Base-by-base conservation (phyloP, 2,888 invertebrate genomes). In the Bombyx huttoni region DNA sequence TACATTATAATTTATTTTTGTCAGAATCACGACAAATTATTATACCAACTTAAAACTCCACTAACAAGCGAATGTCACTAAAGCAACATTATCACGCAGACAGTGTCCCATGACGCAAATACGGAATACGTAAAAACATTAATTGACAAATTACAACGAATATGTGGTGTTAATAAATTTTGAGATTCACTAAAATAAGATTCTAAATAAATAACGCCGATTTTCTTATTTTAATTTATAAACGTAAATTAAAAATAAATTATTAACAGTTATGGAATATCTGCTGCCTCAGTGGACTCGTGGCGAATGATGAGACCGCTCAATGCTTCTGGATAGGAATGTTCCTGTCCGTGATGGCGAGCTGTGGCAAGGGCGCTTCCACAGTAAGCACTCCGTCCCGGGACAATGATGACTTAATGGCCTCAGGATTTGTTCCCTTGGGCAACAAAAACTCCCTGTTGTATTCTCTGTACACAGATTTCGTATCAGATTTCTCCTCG, bases 401-500 rank as follows among this genome's bases (percentile, higher is more conserved):
- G 76, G 97, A 97, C 75, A 99, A 90, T 49, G 98, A 98, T 35
- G 98, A 98, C 81, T 96, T 96, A 87, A 99, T 98, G 61, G 93
- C 92, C 89, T 98, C 98, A 0, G 98, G 98, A 85, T 98, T 97
- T 55, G 98, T 97, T 67, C 98, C 98, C 83, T 97, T 96, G 7
- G 98, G 99, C 78, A 99, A 89, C 78, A 98, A 90, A 91, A 98
- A 99, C 89, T 98, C 98, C 63, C 98, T 92, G 87, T 98, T 98
- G 92, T 98, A 99, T 86, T 99, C 98, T 87, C 98, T 93, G 91
- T 97, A 98, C 57, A 98, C 97, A 48, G 97, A 96, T 89, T 98
- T 97, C 75, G 96, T 96, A 85, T 98, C 97, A 51, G 96, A 93
- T 88, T 98, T 98, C 89, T 99, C 98, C 85, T 99, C 98, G 88